Conservation (phyloP, 2,888 invertebrate genomes). For the Tolmerus cingulatus region DNA sequence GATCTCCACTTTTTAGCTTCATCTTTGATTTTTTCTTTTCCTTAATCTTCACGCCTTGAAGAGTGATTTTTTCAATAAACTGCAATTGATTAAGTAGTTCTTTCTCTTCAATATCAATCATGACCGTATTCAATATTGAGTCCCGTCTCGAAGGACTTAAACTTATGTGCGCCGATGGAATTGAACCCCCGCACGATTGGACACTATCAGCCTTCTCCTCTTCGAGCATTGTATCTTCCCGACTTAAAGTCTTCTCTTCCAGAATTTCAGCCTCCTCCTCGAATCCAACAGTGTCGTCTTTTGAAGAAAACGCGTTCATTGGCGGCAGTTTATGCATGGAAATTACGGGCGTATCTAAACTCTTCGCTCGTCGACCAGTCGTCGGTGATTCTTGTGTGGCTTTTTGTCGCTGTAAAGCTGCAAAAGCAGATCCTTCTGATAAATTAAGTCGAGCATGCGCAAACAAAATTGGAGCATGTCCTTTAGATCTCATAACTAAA, state of each 20-base stretch:
- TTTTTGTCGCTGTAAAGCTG: constrained; percentile 77
- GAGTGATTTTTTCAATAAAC: constrained; percentile 62
- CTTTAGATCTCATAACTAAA: constrained; percentile 72
- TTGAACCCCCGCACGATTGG: constrained; percentile 63
- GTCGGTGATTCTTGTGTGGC: constrained; percentile 78
- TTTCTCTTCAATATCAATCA: constrained; percentile 69
- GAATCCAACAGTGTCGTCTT: constrained; percentile 85
- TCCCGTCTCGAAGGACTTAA: constrained; percentile 58
- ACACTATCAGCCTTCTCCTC: constrained; percentile 66
- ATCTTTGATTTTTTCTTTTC: constrained; percentile 62
- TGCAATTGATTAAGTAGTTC: constrained; percentile 67
- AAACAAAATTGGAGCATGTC: constrained; percentile 80
- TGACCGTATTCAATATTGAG: constrained; percentile 62
- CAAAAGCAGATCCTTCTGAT: constrained; percentile 84
- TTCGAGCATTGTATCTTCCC: constrained; percentile 64
- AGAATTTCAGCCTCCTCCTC: constrained; percentile 73
- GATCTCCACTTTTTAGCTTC: constrained; percentile 62
- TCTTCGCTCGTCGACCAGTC: constrained; percentile 79
- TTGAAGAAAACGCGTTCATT: constrained; percentile 86
- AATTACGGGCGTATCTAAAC: constrained; percentile 84
- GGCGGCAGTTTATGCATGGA: constrained; percentile 80
- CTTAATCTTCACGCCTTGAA: constrained; percentile 63
- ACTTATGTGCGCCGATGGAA: constrained; percentile 59
- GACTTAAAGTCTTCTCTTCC: constrained; percentile 68
- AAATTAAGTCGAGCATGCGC: constrained; percentile 81